Conservation (phyloP, 2,113 vertebrate species). For the Laticauda colubrina region DNA sequence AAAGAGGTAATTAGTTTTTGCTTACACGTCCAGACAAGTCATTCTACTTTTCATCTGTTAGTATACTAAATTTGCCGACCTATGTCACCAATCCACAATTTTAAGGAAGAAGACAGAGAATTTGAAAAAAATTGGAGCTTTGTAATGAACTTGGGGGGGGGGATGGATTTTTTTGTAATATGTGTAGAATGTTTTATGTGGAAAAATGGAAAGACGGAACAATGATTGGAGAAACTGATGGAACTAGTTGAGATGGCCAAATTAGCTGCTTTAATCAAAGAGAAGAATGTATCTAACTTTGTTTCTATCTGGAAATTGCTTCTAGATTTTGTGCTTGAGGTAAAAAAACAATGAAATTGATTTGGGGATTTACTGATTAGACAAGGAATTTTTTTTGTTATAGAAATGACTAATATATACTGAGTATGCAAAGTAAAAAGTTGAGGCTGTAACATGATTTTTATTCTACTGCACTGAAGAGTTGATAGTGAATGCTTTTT, state of each 20-base stretch:
- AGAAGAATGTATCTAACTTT: no score
- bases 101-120: background rate
- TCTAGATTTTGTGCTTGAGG: background rate
- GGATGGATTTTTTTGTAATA: background rate
- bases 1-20: background rate
- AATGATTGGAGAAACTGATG: background rate
- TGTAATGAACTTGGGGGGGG: no score
- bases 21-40: background rate
- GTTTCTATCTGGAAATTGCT: no score
- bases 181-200: background rate
- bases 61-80: background rate
- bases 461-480: background rate
- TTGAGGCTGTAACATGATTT: background rate
- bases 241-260: background rate
- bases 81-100: accelerated
- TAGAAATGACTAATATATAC: background rate
- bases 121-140: background rate
- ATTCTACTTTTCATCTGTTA: background rate
- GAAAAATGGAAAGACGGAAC: background rate
- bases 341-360: background rate
- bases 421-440: background rate
- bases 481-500: background rate
- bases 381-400: background rate
- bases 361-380: background rate
- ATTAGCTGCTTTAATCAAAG: background rate